Base-by-base conservation (phyloP, 2,888 invertebrate species). In the Lapara coniferarum region DNA sequence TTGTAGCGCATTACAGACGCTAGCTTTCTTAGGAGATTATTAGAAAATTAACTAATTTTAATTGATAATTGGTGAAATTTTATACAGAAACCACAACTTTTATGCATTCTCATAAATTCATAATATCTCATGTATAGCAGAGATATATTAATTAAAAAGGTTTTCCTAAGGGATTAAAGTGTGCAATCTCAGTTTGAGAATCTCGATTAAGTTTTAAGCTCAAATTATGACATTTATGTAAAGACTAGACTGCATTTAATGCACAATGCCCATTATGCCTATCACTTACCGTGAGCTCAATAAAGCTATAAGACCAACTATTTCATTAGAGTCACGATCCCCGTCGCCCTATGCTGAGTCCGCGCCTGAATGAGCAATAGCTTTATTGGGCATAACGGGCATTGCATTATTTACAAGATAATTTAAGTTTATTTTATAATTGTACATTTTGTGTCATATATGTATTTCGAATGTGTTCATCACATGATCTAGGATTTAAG, bases 381-480 rank as follows among this genome's bases (percentile, higher is more conserved):
- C 7, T 16, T 2, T 8, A 55, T 19, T 10, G 19, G 55, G 19
- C 13, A 72, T 59, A 66, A 67, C 13, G 44, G 71, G 70, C 59
- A 74, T 70, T 72, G 70, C 71, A 69, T 70, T 75, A 77, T 69
- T 71, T 37, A 53, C 63, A 56, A 44, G 10, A 59, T 77, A 73
- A 69, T 71, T 75, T 71, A 77, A 75, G 69, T 58, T 74, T 72
- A 75, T 77, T 76, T 70, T 81, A 81, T 52, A 55, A 74, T 71
- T 85, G 85, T 85, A 85, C 77, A 85, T 85, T 81, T 84, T 86
- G 89, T 90, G 89, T 90, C 89, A 89, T 89, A 89, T 83, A 25
- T 25, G 25, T 25, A 75, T 74, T 58, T 77, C 53, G 16, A 49
- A 46, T 55, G 30, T 53, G 58, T 56, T 49, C 63, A 59, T 59